Percentiles rank a stretch among this genome's conserved stretches.
Conservation (phyloP, 1,140 invertebrate genomes). For the Zaprionus ghesquierei region DNA sequence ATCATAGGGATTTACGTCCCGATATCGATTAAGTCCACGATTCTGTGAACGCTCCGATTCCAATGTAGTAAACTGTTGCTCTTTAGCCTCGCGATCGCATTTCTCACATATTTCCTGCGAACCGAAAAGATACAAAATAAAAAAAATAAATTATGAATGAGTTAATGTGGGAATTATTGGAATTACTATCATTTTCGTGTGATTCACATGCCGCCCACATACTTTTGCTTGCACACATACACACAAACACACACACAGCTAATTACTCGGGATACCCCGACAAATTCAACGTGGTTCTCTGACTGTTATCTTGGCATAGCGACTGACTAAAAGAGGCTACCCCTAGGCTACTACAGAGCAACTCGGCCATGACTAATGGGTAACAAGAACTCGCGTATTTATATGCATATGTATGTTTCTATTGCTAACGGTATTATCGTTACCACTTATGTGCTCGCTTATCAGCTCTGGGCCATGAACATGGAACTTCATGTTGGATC, state of each 20-base stretch:
- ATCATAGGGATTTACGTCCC: constrained; percentile 98
- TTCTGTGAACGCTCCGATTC: constrained; percentile 84
- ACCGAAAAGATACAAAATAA: not conserved
- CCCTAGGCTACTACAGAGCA: not conserved
- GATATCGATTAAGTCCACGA: constrained; percentile 89
- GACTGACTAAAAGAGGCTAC: constrained; percentile 7
- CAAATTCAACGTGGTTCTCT: not conserved
- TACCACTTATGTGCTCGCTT: constrained; percentile 25
- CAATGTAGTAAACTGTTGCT: constrained; percentile 86
- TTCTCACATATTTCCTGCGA: constrained; percentile 84
- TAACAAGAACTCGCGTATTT: constrained; percentile 10
- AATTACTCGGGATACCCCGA: not conserved
- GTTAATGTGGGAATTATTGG: not conserved
- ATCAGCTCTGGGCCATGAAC: constrained; percentile 36
- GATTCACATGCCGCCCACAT: constrained; percentile 7
- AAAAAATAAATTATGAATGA: constrained; percentile 1
- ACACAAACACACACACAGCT: not conserved
- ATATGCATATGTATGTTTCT: constrained; percentile 16
- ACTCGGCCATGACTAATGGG: constrained; percentile 32
- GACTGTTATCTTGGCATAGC: constrained; percentile 26
- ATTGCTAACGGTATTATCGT: constrained; percentile 59
- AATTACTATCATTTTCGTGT: not conserved
- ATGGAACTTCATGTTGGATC: not conserved
- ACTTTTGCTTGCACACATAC: not conserved
- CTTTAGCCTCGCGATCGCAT: constrained; percentile 82